These are phyloP conservation scores for Parotocinclus haroldoi DNA, from an alignment of 2,797 vertebrate species.

Conservation along the genomic window DNA sequence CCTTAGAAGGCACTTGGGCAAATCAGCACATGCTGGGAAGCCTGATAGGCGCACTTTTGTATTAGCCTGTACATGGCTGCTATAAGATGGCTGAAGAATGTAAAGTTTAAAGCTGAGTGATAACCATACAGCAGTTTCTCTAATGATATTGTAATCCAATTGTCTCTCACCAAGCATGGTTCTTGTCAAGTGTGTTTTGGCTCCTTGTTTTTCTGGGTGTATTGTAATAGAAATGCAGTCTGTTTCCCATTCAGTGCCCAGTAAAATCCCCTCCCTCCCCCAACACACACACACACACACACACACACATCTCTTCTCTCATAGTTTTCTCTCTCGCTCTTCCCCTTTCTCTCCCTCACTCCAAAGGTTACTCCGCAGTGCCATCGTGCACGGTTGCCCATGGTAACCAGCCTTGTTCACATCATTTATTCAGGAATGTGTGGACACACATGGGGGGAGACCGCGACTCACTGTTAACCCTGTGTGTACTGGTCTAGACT, in stretches of 20 bases:
- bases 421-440: slow-evolving; percentile 81
- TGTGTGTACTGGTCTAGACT: slow-evolving; percentile 13
- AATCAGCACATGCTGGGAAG: not conserved
- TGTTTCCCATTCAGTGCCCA: slow-evolving; percentile 59
- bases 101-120: no score
- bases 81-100: no score
- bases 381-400: slow-evolving; percentile 71
- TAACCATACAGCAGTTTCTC: no score
- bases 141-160: not conserved
- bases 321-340: slow-evolving; percentile 9
- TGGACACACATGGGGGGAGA: slow-evolving; percentile 65
- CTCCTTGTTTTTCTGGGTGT: slow-evolving; percentile 27
- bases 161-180: slow-evolving; percentile 13
- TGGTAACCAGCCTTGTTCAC: slow-evolving; percentile 74
- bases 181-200: slow-evolving; percentile 18
- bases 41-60: not conserved
- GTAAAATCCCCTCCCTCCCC: slow-evolving; percentile 49
- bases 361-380: slow-evolving; percentile 67
- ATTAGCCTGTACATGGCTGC: no score
- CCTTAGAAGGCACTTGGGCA: not conserved
- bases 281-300: slow-evolving; percentile 14
- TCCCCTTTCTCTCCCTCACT: slow-evolving; percentile 62
- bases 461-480: slow-evolving; percentile 70
- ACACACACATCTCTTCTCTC: slow-evolving; percentile 36
- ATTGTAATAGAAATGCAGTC: slow-evolving; percentile 60